Base-by-base conservation (phyloP, 1,140 invertebrate species). In the Hermetia illucens region DNA sequence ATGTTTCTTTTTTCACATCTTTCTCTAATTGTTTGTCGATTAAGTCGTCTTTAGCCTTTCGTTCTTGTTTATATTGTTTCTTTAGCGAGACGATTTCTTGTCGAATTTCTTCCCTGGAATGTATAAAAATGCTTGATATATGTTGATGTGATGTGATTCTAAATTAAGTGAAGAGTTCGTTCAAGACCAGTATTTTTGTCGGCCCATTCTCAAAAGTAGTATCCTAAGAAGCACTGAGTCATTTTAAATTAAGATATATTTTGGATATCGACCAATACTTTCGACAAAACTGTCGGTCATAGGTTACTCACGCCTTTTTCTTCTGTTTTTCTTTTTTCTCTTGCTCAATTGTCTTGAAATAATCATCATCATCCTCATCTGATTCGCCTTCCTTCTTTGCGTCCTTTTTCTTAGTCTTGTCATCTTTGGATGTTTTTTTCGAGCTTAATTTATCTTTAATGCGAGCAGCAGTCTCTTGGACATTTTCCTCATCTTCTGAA, bases 1-100 rank as follows among this genome's bases (percentile, higher is more conserved):
- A 29, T 6, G 22, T 20, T 34, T 21, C 5, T 55, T 56, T 46
- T 55, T 62, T 44, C 31, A 58, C 41, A 41, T 50, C 64, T 44
- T 55, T 50, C 41, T 54, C 53, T 20, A 68, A 46, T 33, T 69
- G 62, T 22, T 62, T 60, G 40, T 64, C 50, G 40, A 63, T 54
- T 41, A 63, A 43, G 50, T 66, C 52, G 38, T 62, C 52, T 31
- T 65, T 58, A 19, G 65, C 49, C 34, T 70, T 62, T 49, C 74
- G 74, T 51, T 63, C 72, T 43, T 62, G 64, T 62, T 73, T 75
- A 53, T 80, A 77, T 48, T 79, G 75, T 51, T 72, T 76, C 54
- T 82, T 82, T 0, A 89, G 61, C 24, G 75, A 66, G 40, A 71
- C 70, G 27, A 84, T 82, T 70, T 88, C 76, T 52, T 79, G 72